Percentiles rank a stretch among this genome's conserved stretches.
phyloP scores from a whole-genome alignment of 2,797 vertebrate genomes.

The Hafferia zeledoni region DNA sequence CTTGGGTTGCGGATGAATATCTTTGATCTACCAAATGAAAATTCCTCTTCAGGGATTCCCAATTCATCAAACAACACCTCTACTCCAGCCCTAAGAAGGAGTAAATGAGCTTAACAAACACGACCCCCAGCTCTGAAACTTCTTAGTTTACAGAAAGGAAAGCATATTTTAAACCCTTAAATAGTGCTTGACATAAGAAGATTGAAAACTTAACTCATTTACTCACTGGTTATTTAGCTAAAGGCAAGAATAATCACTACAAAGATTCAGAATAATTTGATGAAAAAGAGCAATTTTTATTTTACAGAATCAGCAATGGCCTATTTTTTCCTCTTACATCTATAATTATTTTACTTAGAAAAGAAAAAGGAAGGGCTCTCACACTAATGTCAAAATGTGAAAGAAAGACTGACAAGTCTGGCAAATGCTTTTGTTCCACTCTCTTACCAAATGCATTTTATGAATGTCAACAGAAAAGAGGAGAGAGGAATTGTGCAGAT shows the following conservation, averaged over 20 bases:
- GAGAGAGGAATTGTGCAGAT: background rate
- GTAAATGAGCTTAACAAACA: slow-evolving; percentile 35
- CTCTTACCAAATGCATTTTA: background rate
- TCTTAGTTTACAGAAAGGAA: slow-evolving; percentile 2
- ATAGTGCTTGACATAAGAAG: slow-evolving; percentile 2
- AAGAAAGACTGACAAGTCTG: background rate
- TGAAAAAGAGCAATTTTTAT: background rate
- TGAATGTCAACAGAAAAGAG: background rate
- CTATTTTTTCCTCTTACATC: background rate
- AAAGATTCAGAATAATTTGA: background rate
- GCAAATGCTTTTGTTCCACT: background rate
- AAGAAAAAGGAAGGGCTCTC: background rate
- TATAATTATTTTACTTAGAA: background rate
- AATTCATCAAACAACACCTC: slow-evolving; percentile 90
- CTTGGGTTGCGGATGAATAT: slow-evolving; percentile 99
- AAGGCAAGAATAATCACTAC: slow-evolving; percentile 12
- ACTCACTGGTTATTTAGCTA: background rate
- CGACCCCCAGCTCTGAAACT: background rate
- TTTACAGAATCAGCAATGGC: background rate
- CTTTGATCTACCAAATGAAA: slow-evolving; percentile 94
- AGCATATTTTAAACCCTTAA: slow-evolving; percentile 1
- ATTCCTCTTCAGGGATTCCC: slow-evolving; percentile 88
- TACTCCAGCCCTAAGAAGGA: slow-evolving; percentile 87
- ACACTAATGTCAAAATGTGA: background rate
- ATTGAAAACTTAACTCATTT: background rate